Evolutionary conservation across 1,140 invertebrate species (phyloP).

Genomic region (Steinernema khuongi): DNA sequence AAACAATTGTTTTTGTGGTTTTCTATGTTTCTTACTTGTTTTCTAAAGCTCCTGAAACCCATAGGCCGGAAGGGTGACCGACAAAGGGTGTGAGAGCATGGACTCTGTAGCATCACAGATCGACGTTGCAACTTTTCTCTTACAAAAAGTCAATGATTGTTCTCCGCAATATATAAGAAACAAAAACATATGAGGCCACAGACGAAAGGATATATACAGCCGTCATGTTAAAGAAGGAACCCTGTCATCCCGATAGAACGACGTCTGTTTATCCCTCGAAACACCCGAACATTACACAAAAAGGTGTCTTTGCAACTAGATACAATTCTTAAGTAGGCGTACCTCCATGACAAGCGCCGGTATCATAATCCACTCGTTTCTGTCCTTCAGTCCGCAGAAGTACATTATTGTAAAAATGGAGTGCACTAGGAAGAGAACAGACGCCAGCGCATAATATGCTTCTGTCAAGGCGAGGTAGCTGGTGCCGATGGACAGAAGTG

Average conservation of each 20-base stretch:
- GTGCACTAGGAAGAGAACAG: not conserved
- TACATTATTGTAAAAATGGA: conserved; percentile 3
- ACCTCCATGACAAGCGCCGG: not conserved
- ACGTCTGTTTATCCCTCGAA: conserved; percentile 44
- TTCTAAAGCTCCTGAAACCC: no score
- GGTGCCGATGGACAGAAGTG: not conserved
- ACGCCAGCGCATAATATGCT: not conserved
- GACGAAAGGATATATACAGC: no score
- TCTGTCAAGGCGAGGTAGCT: not conserved
- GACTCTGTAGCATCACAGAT: no score
- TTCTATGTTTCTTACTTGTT: no score
- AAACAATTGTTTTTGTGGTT: no score
- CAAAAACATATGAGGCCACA: no score
- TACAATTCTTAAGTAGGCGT: not conserved
- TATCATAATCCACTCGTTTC: conserved; percentile 8
- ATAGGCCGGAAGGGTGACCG: no score
- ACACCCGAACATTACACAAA: conserved; percentile 36
- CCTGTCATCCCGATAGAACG: conserved; percentile 31
- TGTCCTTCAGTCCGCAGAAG: not conserved
- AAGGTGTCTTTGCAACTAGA: not conserved
- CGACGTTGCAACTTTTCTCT: no score
- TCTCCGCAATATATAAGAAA: no score
- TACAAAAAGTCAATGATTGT: no score
- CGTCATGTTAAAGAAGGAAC: no score
- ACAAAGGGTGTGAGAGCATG: no score